Percentiles rank a stretch among this genome's conserved stretches.
phyloP scores from a whole-genome alignment of 2,888 invertebrate species.

The Drosophila ustulata region DNA sequence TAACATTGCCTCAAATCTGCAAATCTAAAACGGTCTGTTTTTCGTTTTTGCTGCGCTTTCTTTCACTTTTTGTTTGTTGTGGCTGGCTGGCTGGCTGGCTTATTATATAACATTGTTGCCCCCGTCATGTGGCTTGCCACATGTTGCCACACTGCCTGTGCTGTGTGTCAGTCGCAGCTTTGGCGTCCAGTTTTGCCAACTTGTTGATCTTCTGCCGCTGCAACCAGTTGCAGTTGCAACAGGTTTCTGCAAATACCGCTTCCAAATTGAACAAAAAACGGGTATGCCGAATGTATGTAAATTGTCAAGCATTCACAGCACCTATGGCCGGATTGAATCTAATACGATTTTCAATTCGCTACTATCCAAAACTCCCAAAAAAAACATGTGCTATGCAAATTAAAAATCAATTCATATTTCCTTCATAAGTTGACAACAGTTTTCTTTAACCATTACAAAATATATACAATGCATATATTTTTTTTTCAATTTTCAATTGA shows the following conservation, averaged over 20 bases:
- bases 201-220: constrained; percentile 44
- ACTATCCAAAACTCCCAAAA: too few relatives aligned
- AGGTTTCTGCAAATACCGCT: background rate
- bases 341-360: too few relatives aligned
- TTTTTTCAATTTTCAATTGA: too few relatives aligned
- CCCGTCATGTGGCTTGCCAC: constrained; percentile 40
- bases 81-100: background rate
- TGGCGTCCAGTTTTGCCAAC: constrained; percentile 23
- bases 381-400: too few relatives aligned
- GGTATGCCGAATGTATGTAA: background rate
- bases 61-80: constrained; percentile 13
- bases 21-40: constrained; percentile 12
- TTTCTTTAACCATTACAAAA: too few relatives aligned
- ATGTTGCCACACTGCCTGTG: constrained; percentile 43
- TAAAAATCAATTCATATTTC: too few relatives aligned
- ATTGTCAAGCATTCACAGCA: too few relatives aligned
- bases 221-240: constrained; percentile 18
- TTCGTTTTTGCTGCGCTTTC: constrained; percentile 12
- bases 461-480: too few relatives aligned
- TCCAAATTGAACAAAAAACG: background rate
- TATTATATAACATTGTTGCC: constrained; percentile 47
- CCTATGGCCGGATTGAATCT: too few relatives aligned
- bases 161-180: constrained; percentile 17
- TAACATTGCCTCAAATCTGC: constrained; percentile 13
- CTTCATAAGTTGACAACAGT: too few relatives aligned